Base-by-base conservation (phyloP, 2,888 invertebrate species). In the Parnassius apollo region DNA sequence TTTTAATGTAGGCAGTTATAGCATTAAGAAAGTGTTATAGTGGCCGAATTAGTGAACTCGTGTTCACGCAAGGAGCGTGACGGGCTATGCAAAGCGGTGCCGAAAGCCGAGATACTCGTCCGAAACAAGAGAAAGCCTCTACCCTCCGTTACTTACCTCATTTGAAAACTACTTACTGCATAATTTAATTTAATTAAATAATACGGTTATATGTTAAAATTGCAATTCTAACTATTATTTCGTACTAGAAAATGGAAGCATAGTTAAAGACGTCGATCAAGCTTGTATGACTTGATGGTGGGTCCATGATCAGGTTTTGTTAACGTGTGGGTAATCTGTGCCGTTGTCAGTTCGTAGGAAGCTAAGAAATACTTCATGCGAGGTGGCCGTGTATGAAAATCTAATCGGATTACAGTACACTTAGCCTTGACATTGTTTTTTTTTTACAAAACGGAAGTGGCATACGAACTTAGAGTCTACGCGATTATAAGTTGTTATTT, bases 51-150 rank as follows among this genome's bases (percentile, higher is more conserved):
- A 70, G 64, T 68, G 68, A 66, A 69, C 66, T 71, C 68, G 65
- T 68, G 68, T 70, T 64, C 57, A 70, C 66, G 63, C 70, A 61
- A 65, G 69, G 67, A 67, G 69, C 69, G 72, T 76, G 72, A 75
- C 77, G 72, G 61, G 67, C 66, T 69, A 71, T 68, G 68, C 62
- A 60, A 69, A 70, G 65, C 66, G 64, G 73, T 67, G 67, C 74
- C 76, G 72, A 86, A 87, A 84, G 78, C 80, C 81, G 86, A 80
- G 74, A 84, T 80, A 70, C 64, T 69, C 71, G 69, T 67, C 73
- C 75, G 70, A 74, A 81, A 83, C 78, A 76, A 86, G 90, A 83
- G 90, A 90, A 90, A 90, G 89, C 82, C 73, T 80, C 75, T 79
- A 82, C 82, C 87, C 85, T 71, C 71, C 69, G 71, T 71, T 71